Evolutionary conservation across 1,140 invertebrate genomes (phyloP), one percentile per base, ranked within the genome.

Genomic region (Zaprionus gabonicus): DNA sequence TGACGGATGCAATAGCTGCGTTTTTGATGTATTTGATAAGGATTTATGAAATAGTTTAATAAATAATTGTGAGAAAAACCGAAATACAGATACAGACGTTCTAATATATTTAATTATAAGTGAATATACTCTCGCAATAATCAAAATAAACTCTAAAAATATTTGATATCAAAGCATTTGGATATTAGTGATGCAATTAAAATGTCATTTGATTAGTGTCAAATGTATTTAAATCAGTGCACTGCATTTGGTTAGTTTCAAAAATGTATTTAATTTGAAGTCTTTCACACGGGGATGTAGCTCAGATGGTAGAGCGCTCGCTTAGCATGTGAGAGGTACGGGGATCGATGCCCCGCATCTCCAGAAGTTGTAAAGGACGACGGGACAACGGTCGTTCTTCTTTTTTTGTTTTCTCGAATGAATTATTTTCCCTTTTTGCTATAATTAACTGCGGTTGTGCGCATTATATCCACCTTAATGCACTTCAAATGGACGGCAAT

Each of bases 251-350:
- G 1, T 38, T 62, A 9, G 41, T 38, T 65, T 27, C 4, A 65
- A 56, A 71, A 38, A 49, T 31, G 25, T n/a, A 28, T 38, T 71
- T 56, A 38, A 49, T 65, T 56, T 9, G 0, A 0, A 0, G 0
- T 1, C 0, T 3, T 28, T 20, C 57, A 72, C 60, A 3, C 46
- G 91, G 92, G 92, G 92, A 93, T 92, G 95, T 96, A 96, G 95
- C 96, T 96, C 96, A 96, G 95, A 95, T 96, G 95, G 95, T 96
- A 96, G 96, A 96, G 95, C 96, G 95, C 95, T 96, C 95, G 95
- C 95, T 96, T 96, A 96, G 95, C 95, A 96, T 96, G 95, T 94
- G 95, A 96, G 95, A 96, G 95, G 95, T 96, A 96, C 95, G 94
- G 94, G 95, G 95, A 96, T 96, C 95, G 95, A 96, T 96, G 93